Evolutionary conservation across 1,140 invertebrate genomes (phyloP), one percentile per base, ranked within the genome.

Genomic region (Holcopasites calliopsidis): DNA sequence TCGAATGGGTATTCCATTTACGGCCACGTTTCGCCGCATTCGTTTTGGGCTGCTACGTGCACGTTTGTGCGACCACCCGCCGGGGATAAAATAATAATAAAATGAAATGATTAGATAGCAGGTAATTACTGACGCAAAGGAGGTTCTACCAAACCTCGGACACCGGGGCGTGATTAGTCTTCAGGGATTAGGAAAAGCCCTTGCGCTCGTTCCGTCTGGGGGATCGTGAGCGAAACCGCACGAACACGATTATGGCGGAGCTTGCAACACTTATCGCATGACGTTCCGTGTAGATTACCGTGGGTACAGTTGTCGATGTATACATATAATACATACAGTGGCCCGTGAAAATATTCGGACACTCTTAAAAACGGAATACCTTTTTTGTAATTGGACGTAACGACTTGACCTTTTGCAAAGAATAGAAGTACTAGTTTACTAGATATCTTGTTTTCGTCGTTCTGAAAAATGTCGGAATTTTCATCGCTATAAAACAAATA

Each of bases 121-220:
- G 28, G 49, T 65, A 75, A 75, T 75, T 58, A 68, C 28, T 38
- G 35, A 68, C 35, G 31, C 38, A 28, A 28, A 61, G 16, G 23
- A 42, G 23, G 42, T 42, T 38, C 33, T 23, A 11, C 31, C 7
- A 57, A 55, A 57, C 33, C 42, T n/a, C 8, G 21, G 33, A 58
- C 7, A 49, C 64, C 64, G 31, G n/a, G n/a, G 40, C 62, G 40
- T 47, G 52, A 75, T 75, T 75, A 58, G 42, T 65, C 40, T 35
- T 65, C 31, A 16, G 10, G 52, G 72, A 75, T 75, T 75, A 58
- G 31, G 54, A n/a, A 35, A 58, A 57, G 31, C 52, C 28, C 16
- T 44, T 68, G 52, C 58, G 52, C 18, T 40, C 42, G 31, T 44
- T 38, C 33, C 31, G 33, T 28, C 18, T 54, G 4, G 54, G 10